A percentile compares a stretch with the other conserved stretches of the same genome.
These are phyloP conservation scores for Drosophila borborema DNA, from an alignment of 2,888 invertebrate species.

Conservation along the genomic window DNA sequence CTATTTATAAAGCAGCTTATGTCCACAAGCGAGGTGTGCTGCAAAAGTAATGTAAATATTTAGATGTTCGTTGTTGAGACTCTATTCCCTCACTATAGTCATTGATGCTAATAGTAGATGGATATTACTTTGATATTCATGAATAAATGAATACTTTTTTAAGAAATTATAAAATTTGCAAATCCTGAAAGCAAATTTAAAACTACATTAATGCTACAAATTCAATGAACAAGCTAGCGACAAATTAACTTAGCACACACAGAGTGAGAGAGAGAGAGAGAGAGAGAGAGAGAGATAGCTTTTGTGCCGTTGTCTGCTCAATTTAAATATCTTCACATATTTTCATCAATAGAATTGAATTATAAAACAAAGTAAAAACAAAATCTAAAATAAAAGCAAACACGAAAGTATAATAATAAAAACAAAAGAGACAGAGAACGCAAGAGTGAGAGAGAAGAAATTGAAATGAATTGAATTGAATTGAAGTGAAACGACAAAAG, in stretches of 20 bases:
- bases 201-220: constrained; percentile 47
- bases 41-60: not conserved
- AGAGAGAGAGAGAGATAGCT: not conserved
- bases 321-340: constrained; percentile 60
- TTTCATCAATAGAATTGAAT: constrained; percentile 56
- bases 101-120: not conserved
- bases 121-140: not conserved
- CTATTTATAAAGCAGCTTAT: constrained; percentile 32
- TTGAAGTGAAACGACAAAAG: constrained; percentile 43
- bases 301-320: not conserved
- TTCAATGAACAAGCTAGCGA: constrained; percentile 49
- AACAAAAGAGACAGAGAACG: constrained; percentile 14
- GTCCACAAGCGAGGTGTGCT: not conserved
- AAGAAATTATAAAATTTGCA: not conserved
- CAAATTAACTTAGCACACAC: constrained; percentile 38
- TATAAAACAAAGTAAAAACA: constrained; percentile 40
- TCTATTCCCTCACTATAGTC: too few relatives aligned
- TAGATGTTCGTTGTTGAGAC: not conserved
- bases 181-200: constrained; percentile 41
- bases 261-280: not conserved
- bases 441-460: constrained; percentile 9
- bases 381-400: constrained; percentile 13
- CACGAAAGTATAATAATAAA: constrained; percentile 6
- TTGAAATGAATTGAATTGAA: constrained; percentile 6
- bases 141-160: not conserved